Evolutionary conservation across 1,140 invertebrate species (phyloP), one percentile per base, ranked within the genome.

Genomic region (Dendroctonus valens): DNA sequence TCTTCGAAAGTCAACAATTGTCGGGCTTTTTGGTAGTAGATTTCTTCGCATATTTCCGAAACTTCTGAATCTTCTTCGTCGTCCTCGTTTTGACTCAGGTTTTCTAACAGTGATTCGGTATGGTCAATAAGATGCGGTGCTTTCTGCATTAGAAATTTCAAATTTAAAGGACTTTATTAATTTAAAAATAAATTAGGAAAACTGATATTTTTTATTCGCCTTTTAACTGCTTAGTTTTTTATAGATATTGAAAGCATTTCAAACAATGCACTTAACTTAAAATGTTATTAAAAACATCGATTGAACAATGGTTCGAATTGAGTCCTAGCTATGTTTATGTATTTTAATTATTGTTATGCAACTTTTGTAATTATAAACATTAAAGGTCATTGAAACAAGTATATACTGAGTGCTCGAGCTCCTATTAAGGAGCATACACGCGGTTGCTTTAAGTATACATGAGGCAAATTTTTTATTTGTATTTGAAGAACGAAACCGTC

Each of bases 1-100:
- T 90, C 86, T 59, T 85, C 80, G 70, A 78, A 86, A 6, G 69
- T 75, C 12, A 85, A 78, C 46, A 85, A 70, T 61, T 77, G 75
- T 68, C 78, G 78, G 73, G 81, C 74, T 72, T 76, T 78, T 59
- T 78, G 75, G 59, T 81, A 81, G 63, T 79, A 77, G 58, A 70
- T 65, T 58, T 70, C 68, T 38, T 72, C 69, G 48, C 42, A 54
- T 8, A 49, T n/a, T 48, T 68, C 49, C 3, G 44, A 42, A 7
- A 38, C 42, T 40, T 59, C 44, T 12, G 37, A 8, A 8, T 61
- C 9, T 14, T 37, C 15, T 46, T 71, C 53, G 12, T 65, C 48
- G 52, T 65, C 62, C 44, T 54, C 42, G 26, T 12, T 12, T 5
- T 53, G 15, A 12, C 52, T 48, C n/a, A 72, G 62, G 46, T 74